Base-by-base conservation (phyloP, 23 tunicate genomes). In the Halocynthia roretzi region DNA sequence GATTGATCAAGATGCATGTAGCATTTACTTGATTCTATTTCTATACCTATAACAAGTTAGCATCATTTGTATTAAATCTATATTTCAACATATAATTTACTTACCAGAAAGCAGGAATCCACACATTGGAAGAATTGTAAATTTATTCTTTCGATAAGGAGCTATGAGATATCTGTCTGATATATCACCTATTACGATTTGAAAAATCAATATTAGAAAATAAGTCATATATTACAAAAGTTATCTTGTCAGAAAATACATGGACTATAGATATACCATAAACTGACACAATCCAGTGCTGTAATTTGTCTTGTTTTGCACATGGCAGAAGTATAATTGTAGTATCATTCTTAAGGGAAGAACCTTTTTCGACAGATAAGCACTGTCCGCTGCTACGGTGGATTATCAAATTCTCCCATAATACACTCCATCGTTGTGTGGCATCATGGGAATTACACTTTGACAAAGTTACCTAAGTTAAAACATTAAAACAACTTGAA, bases 341-440 rank as follows among this genome's bases (percentile, higher is more conserved):
- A 2, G 60, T 74, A 64, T 54, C 56, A 5, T 74, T 31, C 44
- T 31, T 54, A 14, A 74, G 8, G 10, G 56, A 44, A 8, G 64
- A 17, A 53, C 62, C 62, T 0, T 74, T 54, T 50, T 15, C 17
- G 20, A 53, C 23, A 10, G 22, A 54, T 50, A 74, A 18, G 22
- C 78, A 74, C n/a, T 52, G 19, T 54, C 64, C 78, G n/a, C 49
- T 74, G 5, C 56, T 74, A 14, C 78, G 17, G 6, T 74, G 78
- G 0, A 74, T 8, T 8, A 74, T 8, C 8, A n/a, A 62, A 5
- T 53, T 56, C 8, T 54, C 64, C 56, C 64, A 74, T 74, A 74
- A 8, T 22, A 15, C 8, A 18, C 62, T 54, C 78, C 78, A 74
- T 12, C 78, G 44, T 15, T 65, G 70, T 9, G 50, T 51, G 10